Evolutionary conservation across 2,888 invertebrate species (phyloP).

Genomic region (Catocala sponsa): DNA sequence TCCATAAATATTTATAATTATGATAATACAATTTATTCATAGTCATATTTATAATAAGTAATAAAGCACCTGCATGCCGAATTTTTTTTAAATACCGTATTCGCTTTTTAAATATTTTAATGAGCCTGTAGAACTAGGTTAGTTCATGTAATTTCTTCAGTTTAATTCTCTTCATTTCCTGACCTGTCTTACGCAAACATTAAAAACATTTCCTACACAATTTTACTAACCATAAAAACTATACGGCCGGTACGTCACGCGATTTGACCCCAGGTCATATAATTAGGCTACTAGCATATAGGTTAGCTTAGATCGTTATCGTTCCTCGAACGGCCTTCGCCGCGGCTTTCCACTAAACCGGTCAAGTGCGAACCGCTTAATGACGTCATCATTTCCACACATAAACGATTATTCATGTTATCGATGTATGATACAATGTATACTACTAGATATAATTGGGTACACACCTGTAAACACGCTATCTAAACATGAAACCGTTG

Average conservation of each 20-base stretch:
- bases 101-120: too few species aligned
- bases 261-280: slow-evolving; percentile 58
- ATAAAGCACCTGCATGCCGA: too few species aligned
- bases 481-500: slow-evolving; percentile 4
- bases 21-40: too few species aligned
- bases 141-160: not conserved
- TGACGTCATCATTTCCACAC: slow-evolving; percentile 32
- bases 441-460: not conserved
- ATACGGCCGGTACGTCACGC: slow-evolving; percentile 50
- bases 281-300: slow-evolving; percentile 54
- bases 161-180: not conserved
- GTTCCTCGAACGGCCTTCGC: slow-evolving; percentile 41
- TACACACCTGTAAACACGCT: slow-evolving; percentile 4
- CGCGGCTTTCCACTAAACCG: slow-evolving; percentile 31
- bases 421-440: not conserved
- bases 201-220: not conserved
- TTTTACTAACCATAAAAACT: slow-evolving; percentile 3
- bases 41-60: too few species aligned
- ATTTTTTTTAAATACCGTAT: too few species aligned
- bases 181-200: not conserved
- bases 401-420: not conserved
- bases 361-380: slow-evolving; percentile 25
- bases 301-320: slow-evolving; percentile 59
- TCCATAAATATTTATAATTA: too few species aligned
- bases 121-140: too few species aligned